Percentiles rank a stretch among this genome's conserved stretches.
Conservation (phyloP, 2,888 invertebrate genomes). For the Syrphus vitripennis region DNA sequence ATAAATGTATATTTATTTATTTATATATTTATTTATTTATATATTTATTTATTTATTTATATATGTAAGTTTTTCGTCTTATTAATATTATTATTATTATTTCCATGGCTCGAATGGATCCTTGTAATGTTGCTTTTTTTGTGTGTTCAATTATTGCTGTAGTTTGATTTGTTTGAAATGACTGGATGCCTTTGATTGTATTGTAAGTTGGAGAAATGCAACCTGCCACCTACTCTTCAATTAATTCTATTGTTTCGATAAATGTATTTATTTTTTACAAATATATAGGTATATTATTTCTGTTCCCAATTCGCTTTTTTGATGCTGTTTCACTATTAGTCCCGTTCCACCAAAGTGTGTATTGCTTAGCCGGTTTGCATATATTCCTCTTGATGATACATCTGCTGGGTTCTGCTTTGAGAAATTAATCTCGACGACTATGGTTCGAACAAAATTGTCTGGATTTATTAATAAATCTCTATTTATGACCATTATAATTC, state of each 20-base stretch:
- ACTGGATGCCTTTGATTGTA: not conserved
- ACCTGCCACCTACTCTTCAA: not conserved
- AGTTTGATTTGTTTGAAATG: not conserved
- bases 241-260: not conserved
- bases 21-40: no score
- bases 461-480: not conserved
- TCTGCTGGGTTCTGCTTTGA: not conserved
- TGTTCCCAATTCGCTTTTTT: no score
- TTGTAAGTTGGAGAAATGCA: not conserved
- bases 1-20: no score
- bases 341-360: not conserved
- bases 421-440: not conserved
- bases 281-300: not conserved
- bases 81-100: not conserved
- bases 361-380: not conserved
- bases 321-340: no score
- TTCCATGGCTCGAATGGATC: not conserved
- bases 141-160: constrained; percentile 1
- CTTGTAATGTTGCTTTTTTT: constrained; percentile 6
- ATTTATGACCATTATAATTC: no score
- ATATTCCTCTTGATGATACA: not conserved
- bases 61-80: no score
- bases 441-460: not conserved
- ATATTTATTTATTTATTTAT: no score
- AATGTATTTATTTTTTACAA: constrained; percentile 25